Percentiles rank a stretch among this genome's conserved stretches.
Evolutionary conservation across 2,888 invertebrate species (phyloP).

Genomic region (Caenorhabditis plicata): DNA sequence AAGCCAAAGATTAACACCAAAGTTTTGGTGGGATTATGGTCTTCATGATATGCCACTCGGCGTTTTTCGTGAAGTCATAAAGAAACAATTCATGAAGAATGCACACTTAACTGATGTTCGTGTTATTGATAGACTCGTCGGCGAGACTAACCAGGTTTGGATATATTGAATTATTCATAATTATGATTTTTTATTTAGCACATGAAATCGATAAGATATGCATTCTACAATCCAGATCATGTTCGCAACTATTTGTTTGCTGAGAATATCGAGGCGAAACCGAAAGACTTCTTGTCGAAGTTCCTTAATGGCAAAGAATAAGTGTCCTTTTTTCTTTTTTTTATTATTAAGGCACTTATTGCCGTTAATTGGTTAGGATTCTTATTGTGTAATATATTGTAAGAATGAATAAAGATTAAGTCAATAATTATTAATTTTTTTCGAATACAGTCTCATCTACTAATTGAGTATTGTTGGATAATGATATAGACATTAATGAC

Average conservation of each 20-base stretch:
- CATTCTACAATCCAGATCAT: conserved; percentile 66
- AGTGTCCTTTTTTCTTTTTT: neutral
- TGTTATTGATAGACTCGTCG: conserved; percentile 68
- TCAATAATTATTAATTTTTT: too few relatives aligned
- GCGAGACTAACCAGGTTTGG: conserved; percentile 52
- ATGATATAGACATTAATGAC: too few relatives aligned
- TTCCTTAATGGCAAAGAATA: conserved; percentile 68
- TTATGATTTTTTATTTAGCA: conserved; percentile 45
- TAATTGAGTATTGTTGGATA: too few relatives aligned
- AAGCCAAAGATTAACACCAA: conserved; percentile 59
- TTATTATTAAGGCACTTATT: too few relatives aligned
- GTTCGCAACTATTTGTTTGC: conserved; percentile 68
- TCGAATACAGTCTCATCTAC: too few relatives aligned
- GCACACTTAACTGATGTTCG: conserved; percentile 68
- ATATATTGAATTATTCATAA: neutral
- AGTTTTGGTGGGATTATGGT: conserved; percentile 61
- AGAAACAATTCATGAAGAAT: conserved; percentile 68
- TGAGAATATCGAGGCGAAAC: conserved; percentile 67
- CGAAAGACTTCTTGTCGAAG: conserved; percentile 68
- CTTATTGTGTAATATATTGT: too few relatives aligned
- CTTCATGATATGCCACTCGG: conserved; percentile 62
- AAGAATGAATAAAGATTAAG: too few relatives aligned
- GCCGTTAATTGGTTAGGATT: too few relatives aligned
- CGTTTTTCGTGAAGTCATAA: conserved; percentile 63
- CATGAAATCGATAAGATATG: conserved; percentile 54